These are phyloP conservation scores for Corythornis vintsioides DNA, from an alignment of 2,113 vertebrate species.

Conservation along the genomic window DNA sequence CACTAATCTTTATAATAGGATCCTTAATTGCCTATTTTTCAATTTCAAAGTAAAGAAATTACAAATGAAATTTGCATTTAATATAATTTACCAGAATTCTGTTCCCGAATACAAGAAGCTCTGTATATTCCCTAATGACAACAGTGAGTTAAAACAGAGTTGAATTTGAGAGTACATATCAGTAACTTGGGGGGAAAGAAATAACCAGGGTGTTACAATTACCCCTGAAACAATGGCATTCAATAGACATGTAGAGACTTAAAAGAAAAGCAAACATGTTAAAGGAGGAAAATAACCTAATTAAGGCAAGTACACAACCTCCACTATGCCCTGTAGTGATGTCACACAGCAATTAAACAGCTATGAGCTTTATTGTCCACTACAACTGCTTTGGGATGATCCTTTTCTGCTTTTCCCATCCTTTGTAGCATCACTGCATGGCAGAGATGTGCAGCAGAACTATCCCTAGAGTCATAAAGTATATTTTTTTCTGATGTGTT, in stretches of 20 bases:
- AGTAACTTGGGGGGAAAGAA: constrained; percentile 10
- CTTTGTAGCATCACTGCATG: neutral
- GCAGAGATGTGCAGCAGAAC: neutral
- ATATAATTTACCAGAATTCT: neutral
- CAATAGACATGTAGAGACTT: neutral
- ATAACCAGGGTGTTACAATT: neutral
- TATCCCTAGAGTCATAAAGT: no score
- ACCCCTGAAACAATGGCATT: neutral
- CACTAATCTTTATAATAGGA: constrained; percentile 1
- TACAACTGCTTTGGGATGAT: neutral
- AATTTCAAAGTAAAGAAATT: constrained; percentile 2
- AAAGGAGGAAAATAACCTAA: neutral
- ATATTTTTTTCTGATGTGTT: neutral
- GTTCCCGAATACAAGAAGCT: neutral
- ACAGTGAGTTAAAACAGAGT: neutral
- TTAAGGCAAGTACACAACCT: constrained; percentile 16
- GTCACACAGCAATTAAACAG: neutral
- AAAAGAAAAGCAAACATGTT: neutral
- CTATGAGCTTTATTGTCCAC: neutral
- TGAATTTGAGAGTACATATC: neutral
- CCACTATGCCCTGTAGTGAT: neutral
- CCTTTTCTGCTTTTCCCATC: neutral
- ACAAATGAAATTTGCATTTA: neutral
- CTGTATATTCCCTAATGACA: constrained; percentile 1
- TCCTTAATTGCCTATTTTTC: constrained; percentile 19